Evolutionary conservation across 2,888 invertebrate species (phyloP).

Genomic region (Quadriops clusia): DNA sequence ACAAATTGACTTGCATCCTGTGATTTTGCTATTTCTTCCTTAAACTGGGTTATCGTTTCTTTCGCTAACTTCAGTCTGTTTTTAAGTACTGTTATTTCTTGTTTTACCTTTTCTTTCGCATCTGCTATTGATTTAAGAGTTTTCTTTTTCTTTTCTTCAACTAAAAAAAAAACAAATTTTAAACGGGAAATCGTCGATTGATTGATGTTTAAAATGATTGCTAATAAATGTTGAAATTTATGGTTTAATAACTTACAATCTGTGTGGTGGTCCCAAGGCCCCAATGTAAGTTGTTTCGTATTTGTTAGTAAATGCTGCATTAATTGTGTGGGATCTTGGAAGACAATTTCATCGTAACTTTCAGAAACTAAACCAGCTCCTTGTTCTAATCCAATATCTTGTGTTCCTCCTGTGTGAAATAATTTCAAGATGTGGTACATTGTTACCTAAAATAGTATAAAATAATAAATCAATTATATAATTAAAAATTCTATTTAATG

Average conservation of each 20-base stretch:
- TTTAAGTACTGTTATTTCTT: conserved; percentile 73
- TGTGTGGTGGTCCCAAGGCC: conserved; percentile 72
- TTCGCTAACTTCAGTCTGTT: conserved; percentile 74
- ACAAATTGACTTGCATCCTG: no score
- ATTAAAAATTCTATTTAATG: conserved; percentile 6
- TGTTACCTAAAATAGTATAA: conserved; percentile 56
- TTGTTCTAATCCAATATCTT: conserved; percentile 51
- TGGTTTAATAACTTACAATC: conserved; percentile 80
- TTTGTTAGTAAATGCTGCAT: conserved; percentile 81
- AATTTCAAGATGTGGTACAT: conserved; percentile 90
- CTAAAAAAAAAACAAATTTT: conserved; percentile 25
- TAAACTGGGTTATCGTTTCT: conserved; percentile 74
- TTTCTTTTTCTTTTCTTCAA: conserved; percentile 72
- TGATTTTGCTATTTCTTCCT: conserved; percentile 54
- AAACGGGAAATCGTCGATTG: no score
- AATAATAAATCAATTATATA: conserved; percentile 8
- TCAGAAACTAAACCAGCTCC: conserved; percentile 76
- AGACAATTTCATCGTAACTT: conserved; percentile 91
- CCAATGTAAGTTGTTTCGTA: conserved; percentile 60
- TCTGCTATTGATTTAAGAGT: conserved; percentile 64
- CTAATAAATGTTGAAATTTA: no score
- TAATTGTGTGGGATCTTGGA: conserved; percentile 78
- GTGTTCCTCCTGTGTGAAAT: conserved; percentile 66
- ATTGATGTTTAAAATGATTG: no score
- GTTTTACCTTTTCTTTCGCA: conserved; percentile 69